Evolutionary conservation across 2,888 invertebrate species (phyloP).

Genomic region (Drosophila anomalata): DNA sequence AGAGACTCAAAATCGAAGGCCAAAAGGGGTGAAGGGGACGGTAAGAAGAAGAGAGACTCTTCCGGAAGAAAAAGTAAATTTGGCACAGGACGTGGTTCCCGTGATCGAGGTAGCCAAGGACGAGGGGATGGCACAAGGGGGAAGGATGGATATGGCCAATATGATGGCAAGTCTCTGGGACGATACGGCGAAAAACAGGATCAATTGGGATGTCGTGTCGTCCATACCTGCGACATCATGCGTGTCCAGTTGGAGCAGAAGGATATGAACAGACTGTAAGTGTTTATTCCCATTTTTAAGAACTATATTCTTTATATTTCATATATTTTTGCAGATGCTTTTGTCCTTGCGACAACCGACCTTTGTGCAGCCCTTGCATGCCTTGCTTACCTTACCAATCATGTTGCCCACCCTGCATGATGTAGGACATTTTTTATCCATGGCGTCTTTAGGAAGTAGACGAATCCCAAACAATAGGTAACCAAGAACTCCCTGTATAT

Average conservation of each 20-base stretch:
- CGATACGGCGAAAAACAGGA: neutral
- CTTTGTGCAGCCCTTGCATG: neutral
- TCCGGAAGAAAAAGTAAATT: slow-evolving; percentile 1
- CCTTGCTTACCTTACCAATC: neutral
- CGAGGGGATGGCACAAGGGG: neutral
- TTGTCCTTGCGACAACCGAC: neutral
- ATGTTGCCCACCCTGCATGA: neutral
- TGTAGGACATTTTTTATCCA: neutral
- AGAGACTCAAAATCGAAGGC: neutral
- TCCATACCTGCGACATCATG: slow-evolving; percentile 68
- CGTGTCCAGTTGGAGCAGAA: slow-evolving; percentile 72
- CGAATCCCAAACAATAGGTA: neutral
- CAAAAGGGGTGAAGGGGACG: neutral
- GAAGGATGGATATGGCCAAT: neutral
- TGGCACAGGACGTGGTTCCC: neutral
- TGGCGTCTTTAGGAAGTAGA: neutral
- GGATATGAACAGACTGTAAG: slow-evolving; percentile 58
- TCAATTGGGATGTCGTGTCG: neutral
- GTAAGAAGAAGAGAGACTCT: neutral
- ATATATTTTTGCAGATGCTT: slow-evolving; percentile 12
- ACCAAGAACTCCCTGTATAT: too few relatives aligned
- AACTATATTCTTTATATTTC: too few relatives aligned
- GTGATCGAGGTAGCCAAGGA: neutral
- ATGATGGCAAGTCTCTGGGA: slow-evolving; percentile 9
- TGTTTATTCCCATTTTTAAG: neutral